Conservation (phyloP, 2,888 invertebrate genomes). For the Lacanobia oleracea region DNA sequence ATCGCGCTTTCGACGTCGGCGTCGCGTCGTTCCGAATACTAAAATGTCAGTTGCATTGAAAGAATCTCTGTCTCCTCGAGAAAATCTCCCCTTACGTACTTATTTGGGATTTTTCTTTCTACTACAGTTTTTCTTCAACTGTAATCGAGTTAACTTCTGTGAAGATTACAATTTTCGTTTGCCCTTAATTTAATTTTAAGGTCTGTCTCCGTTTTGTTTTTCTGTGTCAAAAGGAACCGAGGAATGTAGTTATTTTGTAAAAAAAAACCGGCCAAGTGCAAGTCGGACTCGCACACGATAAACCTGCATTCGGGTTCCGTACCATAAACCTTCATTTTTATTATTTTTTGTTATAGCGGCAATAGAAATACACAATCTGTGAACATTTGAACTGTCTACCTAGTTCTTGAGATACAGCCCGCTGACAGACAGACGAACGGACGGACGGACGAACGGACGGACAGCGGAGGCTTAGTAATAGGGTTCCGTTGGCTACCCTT, state of each 20-base stretch:
- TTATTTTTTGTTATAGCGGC: too few species aligned
- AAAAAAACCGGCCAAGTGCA: too few species aligned
- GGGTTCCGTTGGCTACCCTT: too few species aligned
- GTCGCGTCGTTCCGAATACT: constrained; percentile 10
- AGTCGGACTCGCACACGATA: too few species aligned
- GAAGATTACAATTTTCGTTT: constrained; percentile 50
- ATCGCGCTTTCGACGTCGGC: not conserved
- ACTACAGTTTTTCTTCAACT: constrained; percentile 40
- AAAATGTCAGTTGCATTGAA: constrained; percentile 53
- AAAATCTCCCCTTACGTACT: constrained; percentile 22
- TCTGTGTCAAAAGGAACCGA: constrained; percentile 1
- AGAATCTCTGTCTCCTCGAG: constrained; percentile 53
- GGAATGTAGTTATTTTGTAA: constrained; percentile 2
- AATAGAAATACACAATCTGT: too few species aligned
- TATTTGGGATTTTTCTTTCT: constrained; percentile 45
- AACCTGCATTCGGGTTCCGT: too few species aligned
- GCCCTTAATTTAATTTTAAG: constrained; percentile 34
- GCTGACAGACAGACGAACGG: too few species aligned
- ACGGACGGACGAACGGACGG: too few species aligned
- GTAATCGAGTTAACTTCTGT: constrained; percentile 47
- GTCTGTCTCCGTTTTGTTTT: constrained; percentile 12
- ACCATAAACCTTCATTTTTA: too few species aligned
- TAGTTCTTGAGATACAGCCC: too few species aligned
- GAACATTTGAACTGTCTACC: too few species aligned
- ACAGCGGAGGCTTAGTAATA: too few species aligned